A percentile compares a stretch with the other conserved stretches of the same genome.
Evolutionary conservation across 2,113 vertebrate genomes (phyloP).

Genomic region (Pteropus alecto): DNA sequence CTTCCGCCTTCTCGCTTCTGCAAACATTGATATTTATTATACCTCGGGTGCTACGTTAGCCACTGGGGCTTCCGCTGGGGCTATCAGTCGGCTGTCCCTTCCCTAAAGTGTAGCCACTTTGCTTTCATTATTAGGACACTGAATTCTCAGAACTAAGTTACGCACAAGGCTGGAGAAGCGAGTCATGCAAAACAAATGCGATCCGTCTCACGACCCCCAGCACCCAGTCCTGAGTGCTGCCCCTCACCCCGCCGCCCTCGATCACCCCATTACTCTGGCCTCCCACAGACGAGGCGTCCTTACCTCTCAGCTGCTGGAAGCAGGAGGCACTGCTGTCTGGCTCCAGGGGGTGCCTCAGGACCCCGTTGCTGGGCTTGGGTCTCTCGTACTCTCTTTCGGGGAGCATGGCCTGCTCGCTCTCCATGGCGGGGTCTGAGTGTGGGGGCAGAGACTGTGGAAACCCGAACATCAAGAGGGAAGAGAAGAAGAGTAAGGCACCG

Average conservation of each 20-base stretch:
- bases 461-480: constrained; percentile 96
- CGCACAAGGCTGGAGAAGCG: neutral
- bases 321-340: constrained; percentile 87
- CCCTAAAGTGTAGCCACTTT: neutral
- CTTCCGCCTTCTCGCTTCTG: neutral
- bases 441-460: constrained; percentile 94
- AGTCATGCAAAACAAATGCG: accelerated
- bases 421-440: constrained; percentile 82
- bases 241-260: accelerated
- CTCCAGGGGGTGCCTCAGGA: constrained; percentile 81
- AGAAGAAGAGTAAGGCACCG: constrained; percentile 98
- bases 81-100: neutral
- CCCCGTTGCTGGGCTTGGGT: constrained; percentile 94
- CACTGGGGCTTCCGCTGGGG: neutral
- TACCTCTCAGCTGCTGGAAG: constrained; percentile 97
- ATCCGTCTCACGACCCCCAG: neutral
- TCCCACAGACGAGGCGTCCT: neutral
- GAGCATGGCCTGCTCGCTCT: constrained; percentile 96
- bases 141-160: neutral
- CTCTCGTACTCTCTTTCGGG: constrained; percentile 88
- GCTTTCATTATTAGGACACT: neutral
- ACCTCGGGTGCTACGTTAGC: neutral
- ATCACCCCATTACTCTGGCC: accelerated
- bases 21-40: neutral
- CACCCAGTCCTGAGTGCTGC: accelerated